Evolutionary conservation across 2,113 vertebrate genomes (phyloP).

Genomic region (Columba livia): DNA sequence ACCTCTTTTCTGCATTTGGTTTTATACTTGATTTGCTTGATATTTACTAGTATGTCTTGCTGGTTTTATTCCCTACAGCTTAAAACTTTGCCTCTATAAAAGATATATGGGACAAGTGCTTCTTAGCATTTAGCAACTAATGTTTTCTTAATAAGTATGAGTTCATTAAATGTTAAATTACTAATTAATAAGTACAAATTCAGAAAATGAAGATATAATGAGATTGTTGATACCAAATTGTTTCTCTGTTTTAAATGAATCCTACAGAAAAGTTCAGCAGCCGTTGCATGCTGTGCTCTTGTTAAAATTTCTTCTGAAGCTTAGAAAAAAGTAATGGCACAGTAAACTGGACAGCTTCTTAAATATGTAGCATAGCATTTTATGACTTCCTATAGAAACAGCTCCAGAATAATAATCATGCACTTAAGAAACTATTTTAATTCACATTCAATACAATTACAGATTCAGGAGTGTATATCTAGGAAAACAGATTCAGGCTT

Average conservation of each 20-base stretch:
- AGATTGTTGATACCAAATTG: background rate
- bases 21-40: conserved; percentile 22
- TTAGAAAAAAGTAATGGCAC: background rate
- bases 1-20: background rate
- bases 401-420: background rate
- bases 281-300: background rate
- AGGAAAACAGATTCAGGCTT: background rate
- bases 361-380: background rate
- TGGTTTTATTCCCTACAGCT: background rate
- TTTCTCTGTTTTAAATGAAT: background rate
- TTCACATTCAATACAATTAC: background rate
- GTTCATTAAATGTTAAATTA: background rate
- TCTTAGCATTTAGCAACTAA: background rate
- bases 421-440: background rate
- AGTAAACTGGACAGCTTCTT: background rate
- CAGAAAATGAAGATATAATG: background rate
- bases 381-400: background rate
- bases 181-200: background rate
- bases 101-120: background rate
- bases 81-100: background rate
- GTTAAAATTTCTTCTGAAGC: background rate
- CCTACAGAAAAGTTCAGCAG: background rate
- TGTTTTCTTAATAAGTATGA: background rate
- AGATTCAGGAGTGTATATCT: background rate
- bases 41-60: background rate